Percentiles rank a stretch among this genome's conserved stretches.
Conservation (phyloP, 2,888 invertebrate species). For the Drosophila tripunctata region DNA sequence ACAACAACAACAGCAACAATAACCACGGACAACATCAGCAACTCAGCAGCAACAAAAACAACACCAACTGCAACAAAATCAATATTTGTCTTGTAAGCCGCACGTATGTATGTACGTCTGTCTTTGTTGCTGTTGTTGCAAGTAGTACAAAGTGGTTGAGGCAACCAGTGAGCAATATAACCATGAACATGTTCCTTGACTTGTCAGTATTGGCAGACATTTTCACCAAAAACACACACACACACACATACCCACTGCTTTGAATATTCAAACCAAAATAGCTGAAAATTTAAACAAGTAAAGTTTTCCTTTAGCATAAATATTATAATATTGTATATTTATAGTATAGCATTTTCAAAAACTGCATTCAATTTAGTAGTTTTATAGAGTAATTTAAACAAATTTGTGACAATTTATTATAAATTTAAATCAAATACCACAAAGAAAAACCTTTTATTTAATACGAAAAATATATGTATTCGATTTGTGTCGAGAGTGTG, state of each 20-base stretch:
- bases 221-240: slow-evolving; percentile 5
- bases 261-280: not conserved
- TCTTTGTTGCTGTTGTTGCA: slow-evolving; percentile 24
- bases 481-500: too few relatives aligned
- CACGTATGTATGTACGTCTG: slow-evolving; percentile 56
- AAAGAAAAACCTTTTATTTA: too few relatives aligned
- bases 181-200: slow-evolving; percentile 35
- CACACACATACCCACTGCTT: too few relatives aligned
- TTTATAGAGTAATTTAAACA: too few relatives aligned
- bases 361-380: not conserved
- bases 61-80: slow-evolving; percentile 61
- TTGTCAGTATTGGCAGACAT: slow-evolving; percentile 17
- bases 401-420: too few relatives aligned
- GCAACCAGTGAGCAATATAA: slow-evolving; percentile 10
- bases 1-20: slow-evolving; percentile 22
- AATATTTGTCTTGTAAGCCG: slow-evolving; percentile 77
- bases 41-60: slow-evolving; percentile 27
- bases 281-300: slow-evolving; percentile 2
- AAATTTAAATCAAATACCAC: too few relatives aligned
- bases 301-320: not conserved
- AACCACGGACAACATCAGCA: slow-evolving; percentile 16
- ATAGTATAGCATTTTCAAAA: not conserved
- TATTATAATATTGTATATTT: not conserved
- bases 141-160: slow-evolving; percentile 10
- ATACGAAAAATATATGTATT: too few relatives aligned